These are phyloP conservation scores for Hirundo rustica DNA, from an alignment of 2,797 vertebrate genomes.

Conservation along the genomic window DNA sequence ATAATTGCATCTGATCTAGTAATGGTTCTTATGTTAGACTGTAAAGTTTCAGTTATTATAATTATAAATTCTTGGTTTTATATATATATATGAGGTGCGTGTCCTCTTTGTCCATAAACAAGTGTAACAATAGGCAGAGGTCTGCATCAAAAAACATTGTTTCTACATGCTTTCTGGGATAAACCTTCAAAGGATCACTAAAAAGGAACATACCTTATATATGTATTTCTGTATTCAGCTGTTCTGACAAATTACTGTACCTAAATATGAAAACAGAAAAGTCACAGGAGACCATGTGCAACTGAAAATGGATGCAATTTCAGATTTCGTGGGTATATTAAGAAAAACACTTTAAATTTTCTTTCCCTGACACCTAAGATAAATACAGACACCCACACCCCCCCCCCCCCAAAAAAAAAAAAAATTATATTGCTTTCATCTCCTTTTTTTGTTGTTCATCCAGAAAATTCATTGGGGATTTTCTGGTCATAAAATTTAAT, in stretches of 20 bases:
- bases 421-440: not conserved
- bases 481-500: not conserved
- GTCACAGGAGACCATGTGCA: not conserved
- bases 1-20: not conserved
- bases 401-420: no score
- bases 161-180: not conserved
- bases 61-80: not conserved
- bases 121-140: not conserved
- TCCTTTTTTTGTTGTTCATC: not conserved
- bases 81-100: not conserved
- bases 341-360: not conserved
- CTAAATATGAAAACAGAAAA: not conserved
- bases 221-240: not conserved
- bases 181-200: not conserved
- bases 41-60: not conserved
- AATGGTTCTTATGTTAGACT: not conserved
- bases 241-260: not conserved
- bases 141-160: not conserved
- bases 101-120: not conserved
- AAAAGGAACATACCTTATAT: not conserved
- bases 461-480: not conserved
- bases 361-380: not conserved
- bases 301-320: not conserved
- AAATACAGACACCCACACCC: not conserved
- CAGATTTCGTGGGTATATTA: not conserved